Base-by-base conservation (phyloP, 2,113 vertebrate genomes). In the Gavia stellata region DNA sequence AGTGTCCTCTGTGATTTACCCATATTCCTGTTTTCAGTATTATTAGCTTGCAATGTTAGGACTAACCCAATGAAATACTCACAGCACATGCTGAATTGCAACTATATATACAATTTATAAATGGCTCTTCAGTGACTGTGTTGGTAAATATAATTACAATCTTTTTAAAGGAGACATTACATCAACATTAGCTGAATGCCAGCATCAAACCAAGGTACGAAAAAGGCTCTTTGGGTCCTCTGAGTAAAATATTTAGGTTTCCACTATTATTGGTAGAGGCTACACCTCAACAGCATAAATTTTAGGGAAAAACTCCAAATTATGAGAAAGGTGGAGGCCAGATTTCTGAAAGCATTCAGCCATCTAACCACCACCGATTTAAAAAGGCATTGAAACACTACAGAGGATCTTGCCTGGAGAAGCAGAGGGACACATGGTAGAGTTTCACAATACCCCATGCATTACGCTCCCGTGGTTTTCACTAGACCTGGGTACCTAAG, bases 41-140 rank as follows among this genome's bases (percentile, higher is more conserved):
- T 94, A 92, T 91, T 94, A 94, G 66, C 81, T 92, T 92, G 88
- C 80, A 96, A 94, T 92, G 94, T 84, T 92, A 94, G 73, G 49
- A 73, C 73, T 87, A 94, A 95, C 91, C 50, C 92, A 89, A 70
- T 89, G 89, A 94, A 94, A 85, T 17, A 87, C 82, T 83, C 80
- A 67, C 61, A 95, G 75, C 53, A 75, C 50, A 53, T 42, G 53
- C 91, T 85, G 83, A 91, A 92, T 82, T 82, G 52, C 66, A 91
- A 14, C 88, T 89, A 44, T 78, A 87, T 58, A 59, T 71, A 78
- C 55, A 77, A 83, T 79, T 94, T 92, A 89, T 94, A 94, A 91
- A 96, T 87, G 89, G 53, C 53, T 85, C 89, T 91, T 94, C 2
- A 2, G 84, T 89, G 96, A 84, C 73, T 42, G 9, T 68, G 70